These are phyloP conservation scores for Ephestia elutella DNA, from an alignment of 1,140 invertebrate genomes.

Conservation along the genomic window DNA sequence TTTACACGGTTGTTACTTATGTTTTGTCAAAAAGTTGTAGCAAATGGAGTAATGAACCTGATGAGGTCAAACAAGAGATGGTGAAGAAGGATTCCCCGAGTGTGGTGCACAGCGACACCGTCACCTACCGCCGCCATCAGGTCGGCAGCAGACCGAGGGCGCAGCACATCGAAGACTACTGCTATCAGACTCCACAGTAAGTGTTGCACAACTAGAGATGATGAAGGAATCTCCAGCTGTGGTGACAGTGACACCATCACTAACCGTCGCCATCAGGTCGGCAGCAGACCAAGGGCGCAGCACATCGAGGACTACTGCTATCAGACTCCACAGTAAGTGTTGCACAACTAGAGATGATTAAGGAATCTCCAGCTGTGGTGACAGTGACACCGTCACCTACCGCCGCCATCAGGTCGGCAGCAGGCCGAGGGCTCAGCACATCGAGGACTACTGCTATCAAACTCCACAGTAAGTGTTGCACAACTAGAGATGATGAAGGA, in stretches of 20 bases:
- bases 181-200: conserved; percentile 13
- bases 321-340: conserved; percentile 12
- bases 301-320: conserved; percentile 19
- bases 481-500: neutral
- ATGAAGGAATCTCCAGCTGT: neutral
- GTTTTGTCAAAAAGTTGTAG: too few relatives aligned
- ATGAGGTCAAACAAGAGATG: conserved; percentile 5
- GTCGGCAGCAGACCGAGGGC: conserved; percentile 11
- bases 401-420: conserved; percentile 10
- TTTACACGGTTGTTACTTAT: too few relatives aligned
- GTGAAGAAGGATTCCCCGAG: neutral
- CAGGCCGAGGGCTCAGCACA: conserved; percentile 17
- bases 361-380: neutral
- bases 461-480: conserved; percentile 13
- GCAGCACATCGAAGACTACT: conserved; percentile 21
- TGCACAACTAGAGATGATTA: neutral
- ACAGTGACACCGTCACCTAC: conserved; percentile 26
- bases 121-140: conserved; percentile 21
- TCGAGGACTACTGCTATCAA: conserved; percentile 18
- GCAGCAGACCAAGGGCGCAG: conserved; percentile 15
- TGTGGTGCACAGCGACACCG: conserved; percentile 20
- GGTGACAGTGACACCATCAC: conserved; percentile 23
- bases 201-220: neutral
- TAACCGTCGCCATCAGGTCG: conserved; percentile 13
- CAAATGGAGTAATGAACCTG: conserved; percentile 24